Percentiles rank a stretch among this genome's conserved stretches.
These are phyloP conservation scores for Drosophila oshimai DNA, from an alignment of 1,140 invertebrate species.

Conservation along the genomic window DNA sequence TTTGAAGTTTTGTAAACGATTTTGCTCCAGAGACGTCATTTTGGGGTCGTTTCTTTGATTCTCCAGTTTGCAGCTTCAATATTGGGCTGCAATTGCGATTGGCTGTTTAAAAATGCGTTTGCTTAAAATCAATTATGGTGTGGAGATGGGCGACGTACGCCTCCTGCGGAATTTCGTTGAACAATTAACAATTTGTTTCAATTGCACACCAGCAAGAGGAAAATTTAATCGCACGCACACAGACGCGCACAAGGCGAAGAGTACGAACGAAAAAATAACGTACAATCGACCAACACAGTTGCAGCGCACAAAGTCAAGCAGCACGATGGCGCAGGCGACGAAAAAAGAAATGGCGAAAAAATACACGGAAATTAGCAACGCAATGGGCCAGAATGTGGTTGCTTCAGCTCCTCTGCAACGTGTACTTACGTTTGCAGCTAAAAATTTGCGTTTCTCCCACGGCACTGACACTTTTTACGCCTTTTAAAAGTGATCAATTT, in stretches of 20 bases:
- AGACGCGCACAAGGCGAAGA: constrained; percentile 2
- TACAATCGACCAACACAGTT: constrained; percentile 58
- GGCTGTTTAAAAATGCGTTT: constrained; percentile 11
- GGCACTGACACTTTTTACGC: constrained; percentile 40
- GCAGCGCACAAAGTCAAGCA: constrained; percentile 53
- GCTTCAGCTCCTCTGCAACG: background rate
- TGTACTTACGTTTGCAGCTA: constrained; percentile 48
- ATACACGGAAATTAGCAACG: constrained; percentile 28
- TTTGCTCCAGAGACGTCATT: constrained; percentile 74
- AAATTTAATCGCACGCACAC: constrained; percentile 47
- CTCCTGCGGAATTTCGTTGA: constrained; percentile 14
- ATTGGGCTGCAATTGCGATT: background rate
- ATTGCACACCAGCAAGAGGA: constrained; percentile 39
- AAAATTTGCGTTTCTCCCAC: constrained; percentile 14
- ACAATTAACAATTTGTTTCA: constrained; percentile 50
- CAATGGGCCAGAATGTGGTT: background rate
- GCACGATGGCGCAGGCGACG: constrained; percentile 56
- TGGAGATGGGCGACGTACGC: constrained; percentile 28
- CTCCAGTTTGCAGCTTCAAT: constrained; percentile 8
- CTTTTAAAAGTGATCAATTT: constrained; percentile 49
- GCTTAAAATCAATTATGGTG: constrained; percentile 19
- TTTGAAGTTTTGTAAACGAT: constrained; percentile 95
- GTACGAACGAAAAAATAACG: constrained; percentile 45
- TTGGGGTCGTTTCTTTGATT: constrained; percentile 34
- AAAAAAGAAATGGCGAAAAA: constrained; percentile 74